Conservation (phyloP, 2,797 vertebrate species). For the Pristis pectinata region DNA sequence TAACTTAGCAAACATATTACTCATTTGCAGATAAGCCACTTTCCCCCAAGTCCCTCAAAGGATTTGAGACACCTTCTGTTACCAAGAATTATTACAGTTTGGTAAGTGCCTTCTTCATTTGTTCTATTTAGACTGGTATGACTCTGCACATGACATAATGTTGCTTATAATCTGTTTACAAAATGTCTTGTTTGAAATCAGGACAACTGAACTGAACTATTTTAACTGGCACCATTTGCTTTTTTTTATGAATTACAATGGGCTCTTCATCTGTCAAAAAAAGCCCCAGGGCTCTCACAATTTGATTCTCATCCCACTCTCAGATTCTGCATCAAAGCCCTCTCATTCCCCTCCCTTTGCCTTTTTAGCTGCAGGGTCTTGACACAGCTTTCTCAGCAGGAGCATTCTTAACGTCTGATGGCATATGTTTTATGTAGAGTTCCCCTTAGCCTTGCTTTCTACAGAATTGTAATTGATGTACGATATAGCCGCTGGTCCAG, state of each 20-base stretch:
- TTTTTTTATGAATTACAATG: background rate
- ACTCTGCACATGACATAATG: background rate
- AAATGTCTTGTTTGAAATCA: background rate
- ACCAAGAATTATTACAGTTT: conserved; percentile 95
- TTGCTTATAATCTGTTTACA: background rate
- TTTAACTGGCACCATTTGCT: background rate
- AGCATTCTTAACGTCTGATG: background rate
- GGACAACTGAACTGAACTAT: background rate
- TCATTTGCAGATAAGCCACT: conserved; percentile 74
- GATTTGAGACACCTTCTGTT: conserved; percentile 69
- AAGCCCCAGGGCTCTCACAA: no score
- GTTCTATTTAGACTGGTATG: background rate
- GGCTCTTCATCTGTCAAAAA: background rate
- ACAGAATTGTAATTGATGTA: background rate
- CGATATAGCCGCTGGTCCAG: background rate
- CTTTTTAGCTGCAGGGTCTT: background rate
- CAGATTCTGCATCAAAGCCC: background rate
- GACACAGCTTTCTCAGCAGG: background rate
- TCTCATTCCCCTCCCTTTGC: background rate
- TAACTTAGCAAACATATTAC: conserved; percentile 41
- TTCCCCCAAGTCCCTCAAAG: conserved; percentile 82
- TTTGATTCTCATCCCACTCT: background rate
- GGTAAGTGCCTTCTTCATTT: conserved; percentile 62
- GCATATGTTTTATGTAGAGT: background rate
- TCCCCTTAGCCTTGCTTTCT: background rate